Base-by-base conservation (phyloP, 2,113 vertebrate species). In the Romanogobio albipinnatus region DNA sequence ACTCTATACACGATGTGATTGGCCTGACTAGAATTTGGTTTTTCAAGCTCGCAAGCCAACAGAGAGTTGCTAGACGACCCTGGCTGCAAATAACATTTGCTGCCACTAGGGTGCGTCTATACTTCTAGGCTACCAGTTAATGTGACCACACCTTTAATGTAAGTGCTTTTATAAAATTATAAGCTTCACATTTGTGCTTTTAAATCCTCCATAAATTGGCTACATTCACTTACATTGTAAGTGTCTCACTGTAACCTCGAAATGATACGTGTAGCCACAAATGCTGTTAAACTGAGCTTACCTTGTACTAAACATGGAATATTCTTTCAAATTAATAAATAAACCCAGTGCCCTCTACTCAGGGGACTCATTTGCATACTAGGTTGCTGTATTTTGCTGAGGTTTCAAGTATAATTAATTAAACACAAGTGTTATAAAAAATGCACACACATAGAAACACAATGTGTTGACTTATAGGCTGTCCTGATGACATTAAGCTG, bases 371-470 rank as follows among this genome's bases (percentile, higher is more conserved):
- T 73, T 45, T 73, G 2, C 39, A 45, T 71, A 22, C 9, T 43
- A 45, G 10, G 68, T 71, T n/a, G 4, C 2, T 71, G 39, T 71
- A 43, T 43, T 43, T 36, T 43, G 19, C 68, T 73, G 39, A 73
- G 70, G 22, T 47, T 22, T 47, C 70, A 45, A 5, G 39, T 71
- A 47, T 47, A 73, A 26, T 74, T 47, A 74, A 47, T 26, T 24
- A 51, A 51, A n/a, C 43, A 73, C 10, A 24, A 73, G 9, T 24
- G 22, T 24, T 73, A 24, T 73, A 47, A 73, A 73, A 73, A 47
- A 73, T 19, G 84, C 82, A 71, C 22, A 47, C 22, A 75, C 17
- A 53, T 77, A 53, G 39, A 78, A 26, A 56, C 68, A 29, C 22
- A 64, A 47, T 61, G 47, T 45, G 68, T 58, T 22, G 17, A 22